Conservation (phyloP, 2,888 invertebrate species). For the Nesidiocoris tenuis region DNA sequence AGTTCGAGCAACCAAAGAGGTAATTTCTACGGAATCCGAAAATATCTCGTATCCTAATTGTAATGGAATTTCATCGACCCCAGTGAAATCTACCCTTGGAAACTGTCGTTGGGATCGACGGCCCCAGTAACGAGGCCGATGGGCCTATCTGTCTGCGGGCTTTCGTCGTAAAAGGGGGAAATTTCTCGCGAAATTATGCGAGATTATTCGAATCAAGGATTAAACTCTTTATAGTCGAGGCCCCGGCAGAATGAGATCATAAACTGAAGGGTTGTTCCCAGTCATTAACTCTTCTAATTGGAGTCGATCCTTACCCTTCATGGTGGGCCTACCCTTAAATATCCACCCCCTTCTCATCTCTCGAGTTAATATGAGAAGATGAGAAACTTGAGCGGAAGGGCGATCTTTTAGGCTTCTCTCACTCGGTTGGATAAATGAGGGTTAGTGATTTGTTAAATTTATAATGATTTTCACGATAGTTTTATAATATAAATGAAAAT, state of each 20-base stretch:
- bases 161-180: not conserved
- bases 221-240: constrained; percentile 2
- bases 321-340: constrained; percentile 1
- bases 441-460: too few relatives aligned
- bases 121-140: not conserved
- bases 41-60: too few relatives aligned
- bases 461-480: too few relatives aligned
- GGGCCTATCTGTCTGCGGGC: not conserved
- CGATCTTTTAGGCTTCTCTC: too few relatives aligned
- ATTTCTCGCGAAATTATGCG: constrained; percentile 8
- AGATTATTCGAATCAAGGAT: constrained; percentile 23
- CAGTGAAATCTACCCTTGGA: too few relatives aligned
- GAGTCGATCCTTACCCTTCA: not conserved
- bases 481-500: too few relatives aligned
- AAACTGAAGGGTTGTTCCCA: constrained; percentile 36
- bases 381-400: too few relatives aligned
- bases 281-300: constrained; percentile 38
- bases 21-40: too few relatives aligned
- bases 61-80: too few relatives aligned
- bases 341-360: constrained; percentile 37
- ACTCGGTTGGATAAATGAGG: too few relatives aligned
- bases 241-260: constrained; percentile 29
- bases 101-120: too few relatives aligned
- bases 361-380: constrained; percentile 31
- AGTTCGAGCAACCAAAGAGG: too few relatives aligned